Evolutionary conservation across 2,888 invertebrate genomes (phyloP), one percentile per base, ranked within the genome.

Genomic region (Galerucella nymphaeae): DNA sequence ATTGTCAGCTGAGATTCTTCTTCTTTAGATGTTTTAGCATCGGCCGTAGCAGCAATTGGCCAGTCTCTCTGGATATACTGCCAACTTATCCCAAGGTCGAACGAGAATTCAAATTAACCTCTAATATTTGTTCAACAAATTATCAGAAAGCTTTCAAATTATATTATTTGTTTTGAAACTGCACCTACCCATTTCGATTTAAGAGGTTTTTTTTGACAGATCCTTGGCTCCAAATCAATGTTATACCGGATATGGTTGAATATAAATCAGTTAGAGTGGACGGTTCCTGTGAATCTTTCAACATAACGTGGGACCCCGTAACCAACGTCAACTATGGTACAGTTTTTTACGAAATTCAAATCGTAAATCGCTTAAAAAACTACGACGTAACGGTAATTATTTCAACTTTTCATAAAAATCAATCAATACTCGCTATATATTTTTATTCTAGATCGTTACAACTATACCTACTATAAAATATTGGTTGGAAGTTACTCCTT

Each of bases 231-330:
- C 87, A 87, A 65, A 86, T 92, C 1, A 89, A 89, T 69, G 94
- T 97, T 0, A 90, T 94, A 69, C 97, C 97, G 0, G 91, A 91
- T 76, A 87, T 91, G 0, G 91, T 97, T 2, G 88, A 91, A 65
- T 85, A 89, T 2, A 88, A 89, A 1, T 91, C 93, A 0, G 91
- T 98, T 68, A 86, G 85, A 62, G 91, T 96, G 5, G 87, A 88
- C 3, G 97, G 97, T 0, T 90, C 90, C 16, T 96, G 93, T 91
- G 90, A 94, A 75, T 89, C 90, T 53, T 97, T 97, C 83, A 94
- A 93, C 79, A 90, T 98, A 57, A 92, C 92, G 2, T 98, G 97
- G 97, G 88, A 91, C 18, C 91, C 94, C 0, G 90, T 93, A 0
- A 87, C 86, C 0, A 91, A 91, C 67, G 93, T 94, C 4, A 96